Conservation (phyloP, 2,888 invertebrate genomes). For the Macaria notata region DNA sequence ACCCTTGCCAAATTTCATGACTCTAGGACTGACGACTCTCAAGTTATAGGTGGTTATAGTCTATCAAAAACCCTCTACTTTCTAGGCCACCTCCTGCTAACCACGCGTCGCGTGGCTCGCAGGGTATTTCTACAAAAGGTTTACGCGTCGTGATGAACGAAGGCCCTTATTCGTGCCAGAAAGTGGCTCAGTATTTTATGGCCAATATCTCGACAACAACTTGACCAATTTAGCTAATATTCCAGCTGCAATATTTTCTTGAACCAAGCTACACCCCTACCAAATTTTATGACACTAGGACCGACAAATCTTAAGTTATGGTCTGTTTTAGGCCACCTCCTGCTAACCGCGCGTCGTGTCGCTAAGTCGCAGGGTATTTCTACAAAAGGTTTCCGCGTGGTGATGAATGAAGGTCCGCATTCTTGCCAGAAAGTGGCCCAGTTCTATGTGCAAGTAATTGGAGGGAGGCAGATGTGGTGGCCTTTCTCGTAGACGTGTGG, state of each 20-base stretch:
- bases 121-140: slow-evolving; percentile 84
- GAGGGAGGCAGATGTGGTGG: slow-evolving; percentile 94
- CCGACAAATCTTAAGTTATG: no score
- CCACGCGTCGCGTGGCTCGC: slow-evolving; percentile 89
- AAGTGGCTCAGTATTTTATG: slow-evolving; percentile 93
- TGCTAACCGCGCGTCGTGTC: slow-evolving; percentile 89
- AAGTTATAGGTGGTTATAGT: no score
- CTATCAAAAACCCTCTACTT: no score
- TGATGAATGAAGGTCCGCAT: slow-evolving; percentile 92
- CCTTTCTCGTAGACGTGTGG: slow-evolving; percentile 70
- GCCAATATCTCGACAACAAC: no score
- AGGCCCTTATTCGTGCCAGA: slow-evolving; percentile 90
- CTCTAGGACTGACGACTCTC: no score
- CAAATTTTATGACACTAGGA: no score
- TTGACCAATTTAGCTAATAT: no score
- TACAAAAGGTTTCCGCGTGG: slow-evolving; percentile 88
- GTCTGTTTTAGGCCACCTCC: slow-evolving; percentile 31
- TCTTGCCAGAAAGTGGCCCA: slow-evolving; percentile 93
- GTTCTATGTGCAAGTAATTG: slow-evolving; percentile 94
- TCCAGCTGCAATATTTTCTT: no score
- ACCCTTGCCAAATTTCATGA: no score
- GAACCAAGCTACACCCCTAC: no score
- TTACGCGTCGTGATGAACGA: slow-evolving; percentile 94
- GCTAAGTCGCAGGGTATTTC: slow-evolving; percentile 85
- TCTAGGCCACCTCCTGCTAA: slow-evolving; percentile 70